Conservation (phyloP, 2,797 vertebrate species). For the Sebastes matsubarae region DNA sequence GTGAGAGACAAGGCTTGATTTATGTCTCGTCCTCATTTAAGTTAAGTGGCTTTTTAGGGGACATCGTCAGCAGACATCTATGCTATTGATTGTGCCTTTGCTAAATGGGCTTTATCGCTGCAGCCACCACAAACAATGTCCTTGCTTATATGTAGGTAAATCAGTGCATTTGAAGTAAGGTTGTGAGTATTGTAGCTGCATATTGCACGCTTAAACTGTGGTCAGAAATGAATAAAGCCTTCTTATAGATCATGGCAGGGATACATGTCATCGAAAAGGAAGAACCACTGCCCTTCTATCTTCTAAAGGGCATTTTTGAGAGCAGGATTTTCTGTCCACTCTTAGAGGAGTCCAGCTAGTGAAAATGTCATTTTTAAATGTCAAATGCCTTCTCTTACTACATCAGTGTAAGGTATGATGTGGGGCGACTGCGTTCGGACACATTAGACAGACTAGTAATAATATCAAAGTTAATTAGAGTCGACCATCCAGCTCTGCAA, state of each 20-base stretch:
- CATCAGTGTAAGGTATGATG: slow-evolving; percentile 39
- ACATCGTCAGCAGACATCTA: slow-evolving; percentile 60
- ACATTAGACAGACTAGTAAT: slow-evolving; percentile 40
- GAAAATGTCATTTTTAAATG: slow-evolving; percentile 75
- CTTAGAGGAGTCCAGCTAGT: slow-evolving; percentile 24
- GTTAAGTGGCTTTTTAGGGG: slow-evolving; percentile 69
- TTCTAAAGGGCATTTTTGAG: slow-evolving; percentile 62
- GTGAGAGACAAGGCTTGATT: slow-evolving; percentile 37
- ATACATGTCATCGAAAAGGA: neutral
- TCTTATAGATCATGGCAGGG: slow-evolving; percentile 7
- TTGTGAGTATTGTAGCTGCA: neutral
- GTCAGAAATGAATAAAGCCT: slow-evolving; percentile 18
- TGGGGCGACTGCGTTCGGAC: slow-evolving; percentile 21
- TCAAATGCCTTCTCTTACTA: slow-evolving; percentile 52
- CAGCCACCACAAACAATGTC: slow-evolving; percentile 30
- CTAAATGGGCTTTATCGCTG: slow-evolving; percentile 55
- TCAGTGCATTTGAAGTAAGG: neutral
- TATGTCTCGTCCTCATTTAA: slow-evolving; percentile 57
- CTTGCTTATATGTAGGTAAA: neutral
- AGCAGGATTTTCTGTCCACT: slow-evolving; percentile 49
- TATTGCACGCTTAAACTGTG: slow-evolving; percentile 9
- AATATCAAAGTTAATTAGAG: slow-evolving; percentile 55
- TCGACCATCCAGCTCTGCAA: slow-evolving; percentile 31
- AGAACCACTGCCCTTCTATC: slow-evolving; percentile 37
- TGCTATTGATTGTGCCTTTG: slow-evolving; percentile 69